phyloP scores from a whole-genome alignment of 2,113 vertebrate species.

The Illadopsis cleaveri region DNA sequence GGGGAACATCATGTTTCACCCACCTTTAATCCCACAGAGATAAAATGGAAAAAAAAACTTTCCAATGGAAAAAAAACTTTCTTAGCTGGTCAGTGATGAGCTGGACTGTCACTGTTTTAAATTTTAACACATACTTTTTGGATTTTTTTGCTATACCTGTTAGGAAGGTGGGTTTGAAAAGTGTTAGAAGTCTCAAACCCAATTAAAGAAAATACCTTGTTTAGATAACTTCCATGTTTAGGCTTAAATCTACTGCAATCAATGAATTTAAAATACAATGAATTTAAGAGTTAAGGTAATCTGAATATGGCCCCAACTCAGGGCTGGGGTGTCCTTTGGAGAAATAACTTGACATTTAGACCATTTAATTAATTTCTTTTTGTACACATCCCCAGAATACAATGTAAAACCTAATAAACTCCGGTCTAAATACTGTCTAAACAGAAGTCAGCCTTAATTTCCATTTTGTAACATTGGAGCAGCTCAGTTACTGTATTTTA shows the following conservation, averaged over 20 bases:
- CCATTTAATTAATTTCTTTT: neutral
- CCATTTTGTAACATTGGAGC: neutral
- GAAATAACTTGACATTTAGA: neutral
- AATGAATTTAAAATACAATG: neutral
- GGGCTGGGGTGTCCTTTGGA: neutral
- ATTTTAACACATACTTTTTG: neutral
- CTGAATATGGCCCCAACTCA: neutral
- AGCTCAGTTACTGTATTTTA: neutral
- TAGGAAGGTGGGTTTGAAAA: neutral
- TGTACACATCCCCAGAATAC: neutral
- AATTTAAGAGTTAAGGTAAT: neutral
- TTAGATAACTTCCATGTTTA: neutral
- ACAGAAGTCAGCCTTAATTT: neutral
- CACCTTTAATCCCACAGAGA: neutral
- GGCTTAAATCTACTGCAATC: neutral
- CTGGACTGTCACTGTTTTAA: neutral
- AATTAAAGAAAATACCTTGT: neutral
- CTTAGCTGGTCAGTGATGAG: neutral
- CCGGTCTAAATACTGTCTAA: neutral
- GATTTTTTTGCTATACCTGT: neutral
- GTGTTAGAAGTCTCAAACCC: neutral
- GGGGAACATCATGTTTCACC: neutral
- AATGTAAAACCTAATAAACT: neutral
- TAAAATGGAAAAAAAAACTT: neutral
- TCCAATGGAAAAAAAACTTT: neutral